Conservation (phyloP, 2,113 vertebrate genomes). For the Glareola pratincola region DNA sequence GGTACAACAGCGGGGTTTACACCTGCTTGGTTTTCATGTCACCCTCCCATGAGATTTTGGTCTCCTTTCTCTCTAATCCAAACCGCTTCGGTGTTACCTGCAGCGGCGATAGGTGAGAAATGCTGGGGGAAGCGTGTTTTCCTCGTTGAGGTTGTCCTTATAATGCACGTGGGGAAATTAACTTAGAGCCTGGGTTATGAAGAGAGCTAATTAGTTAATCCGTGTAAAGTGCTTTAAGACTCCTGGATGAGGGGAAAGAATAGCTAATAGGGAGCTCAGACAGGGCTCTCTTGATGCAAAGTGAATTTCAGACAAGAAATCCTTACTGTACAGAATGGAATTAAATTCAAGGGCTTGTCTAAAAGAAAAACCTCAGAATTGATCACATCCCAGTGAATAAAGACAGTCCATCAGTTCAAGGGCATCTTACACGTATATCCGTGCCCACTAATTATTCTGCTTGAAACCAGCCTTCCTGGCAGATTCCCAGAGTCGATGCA, state of each 20-base stretch:
- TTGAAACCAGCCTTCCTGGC: slow-evolving; percentile 51
- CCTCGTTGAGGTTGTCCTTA: background rate
- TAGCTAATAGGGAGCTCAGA: slow-evolving; percentile 56
- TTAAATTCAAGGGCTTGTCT: slow-evolving; percentile 31
- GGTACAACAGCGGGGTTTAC: rapidly evolving
- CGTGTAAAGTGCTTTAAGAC: slow-evolving; percentile 63
- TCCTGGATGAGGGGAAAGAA: slow-evolving; percentile 40
- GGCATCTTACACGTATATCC: slow-evolving; percentile 2
- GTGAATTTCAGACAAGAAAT: slow-evolving; percentile 58
- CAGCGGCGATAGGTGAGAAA: background rate
- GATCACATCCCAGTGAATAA: slow-evolving; percentile 44
- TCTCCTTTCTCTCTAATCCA: background rate
- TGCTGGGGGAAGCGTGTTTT: background rate
- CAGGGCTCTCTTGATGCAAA: slow-evolving; percentile 42
- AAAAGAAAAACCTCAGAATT: slow-evolving; percentile 22
- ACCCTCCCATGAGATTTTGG: background rate
- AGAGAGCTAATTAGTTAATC: slow-evolving; percentile 68
- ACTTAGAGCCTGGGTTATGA: slow-evolving; percentile 53
- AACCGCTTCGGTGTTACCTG: background rate
- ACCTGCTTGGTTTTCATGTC: background rate
- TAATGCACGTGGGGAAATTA: slow-evolving; percentile 28
- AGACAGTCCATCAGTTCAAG: slow-evolving; percentile 52
- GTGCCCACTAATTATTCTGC: slow-evolving; percentile 59
- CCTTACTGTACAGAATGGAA: slow-evolving; percentile 35
- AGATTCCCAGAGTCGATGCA: slow-evolving; percentile 51